These are phyloP conservation scores for Exaiptasia diaphana DNA, from an alignment of 64 coral and sea anemone genomes.

Conservation along the genomic window DNA sequence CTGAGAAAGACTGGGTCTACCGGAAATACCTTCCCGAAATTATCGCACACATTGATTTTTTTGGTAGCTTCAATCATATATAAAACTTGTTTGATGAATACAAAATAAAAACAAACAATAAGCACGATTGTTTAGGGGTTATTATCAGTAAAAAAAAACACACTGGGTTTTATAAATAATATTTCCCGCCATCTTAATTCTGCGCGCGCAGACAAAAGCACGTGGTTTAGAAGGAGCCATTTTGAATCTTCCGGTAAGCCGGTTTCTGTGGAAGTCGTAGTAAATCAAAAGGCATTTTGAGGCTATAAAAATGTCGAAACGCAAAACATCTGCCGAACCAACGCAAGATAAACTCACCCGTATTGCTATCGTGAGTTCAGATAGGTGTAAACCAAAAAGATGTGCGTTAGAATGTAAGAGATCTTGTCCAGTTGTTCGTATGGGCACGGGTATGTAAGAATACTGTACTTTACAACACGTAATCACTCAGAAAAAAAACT, in stretches of 20 bases:
- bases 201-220: constrained; percentile 25
- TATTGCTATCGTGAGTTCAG: constrained; percentile 89
- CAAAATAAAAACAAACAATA: background rate
- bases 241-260: constrained; percentile 38
- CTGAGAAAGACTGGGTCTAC: no score
- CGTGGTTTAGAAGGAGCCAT: constrained; percentile 12
- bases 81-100: background rate
- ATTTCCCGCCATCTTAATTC: background rate
- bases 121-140: background rate
- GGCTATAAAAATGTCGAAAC: no score
- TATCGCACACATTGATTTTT: no score
- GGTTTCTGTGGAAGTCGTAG: no score
- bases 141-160: background rate
- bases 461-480: constrained; percentile 12
- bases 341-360: constrained; percentile 93
- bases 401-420: constrained; percentile 94
- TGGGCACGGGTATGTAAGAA: constrained; percentile 53
- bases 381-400: constrained; percentile 94
- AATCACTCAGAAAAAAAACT: background rate
- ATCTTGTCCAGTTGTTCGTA: constrained; percentile 86
- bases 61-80: no score
- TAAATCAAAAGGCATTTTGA: no score
- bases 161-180: no score
- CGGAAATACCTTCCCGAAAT: no score
- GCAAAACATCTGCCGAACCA: no score